Conservation (phyloP, 2,113 vertebrate species). For the Lagenorhynchus albirostris region DNA sequence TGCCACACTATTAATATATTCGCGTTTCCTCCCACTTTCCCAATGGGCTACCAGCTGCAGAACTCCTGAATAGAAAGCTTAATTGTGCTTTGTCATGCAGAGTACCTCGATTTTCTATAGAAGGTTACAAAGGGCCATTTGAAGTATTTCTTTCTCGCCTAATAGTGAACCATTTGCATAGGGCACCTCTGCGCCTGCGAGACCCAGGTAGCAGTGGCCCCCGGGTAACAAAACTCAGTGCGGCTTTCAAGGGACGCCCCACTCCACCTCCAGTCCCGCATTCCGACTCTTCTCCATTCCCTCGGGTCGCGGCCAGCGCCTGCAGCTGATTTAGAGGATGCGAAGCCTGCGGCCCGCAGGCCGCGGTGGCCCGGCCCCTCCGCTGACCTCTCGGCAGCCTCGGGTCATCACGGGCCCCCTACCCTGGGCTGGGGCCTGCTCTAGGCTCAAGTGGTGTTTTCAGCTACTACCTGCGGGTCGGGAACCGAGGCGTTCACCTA, state of each 20-base stretch:
- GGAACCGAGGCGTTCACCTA: neutral
- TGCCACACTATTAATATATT: slow-evolving; percentile 85
- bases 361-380: neutral
- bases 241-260: neutral
- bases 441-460: neutral
- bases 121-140: slow-evolving; percentile 86
- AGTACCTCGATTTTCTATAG: slow-evolving; percentile 91
- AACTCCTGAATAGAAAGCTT: slow-evolving; percentile 91
- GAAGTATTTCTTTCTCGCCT: slow-evolving; percentile 79
- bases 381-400: neutral
- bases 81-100: slow-evolving; percentile 99
- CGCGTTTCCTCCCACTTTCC: slow-evolving; percentile 89
- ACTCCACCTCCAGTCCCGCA: neutral
- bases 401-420: neutral
- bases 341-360: neutral
- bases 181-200: slow-evolving; percentile 73
- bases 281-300: neutral
- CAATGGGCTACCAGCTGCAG: slow-evolving; percentile 95
- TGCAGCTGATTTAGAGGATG: neutral
- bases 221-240: neutral
- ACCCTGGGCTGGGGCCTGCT: neutral
- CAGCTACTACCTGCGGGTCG: neutral
- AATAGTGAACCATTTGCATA: slow-evolving; percentile 77
- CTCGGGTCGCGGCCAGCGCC: neutral
- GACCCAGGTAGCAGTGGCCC: slow-evolving; percentile 76